Conservation (phyloP, 2,797 vertebrate species). For the Novumbra hubbsi region DNA sequence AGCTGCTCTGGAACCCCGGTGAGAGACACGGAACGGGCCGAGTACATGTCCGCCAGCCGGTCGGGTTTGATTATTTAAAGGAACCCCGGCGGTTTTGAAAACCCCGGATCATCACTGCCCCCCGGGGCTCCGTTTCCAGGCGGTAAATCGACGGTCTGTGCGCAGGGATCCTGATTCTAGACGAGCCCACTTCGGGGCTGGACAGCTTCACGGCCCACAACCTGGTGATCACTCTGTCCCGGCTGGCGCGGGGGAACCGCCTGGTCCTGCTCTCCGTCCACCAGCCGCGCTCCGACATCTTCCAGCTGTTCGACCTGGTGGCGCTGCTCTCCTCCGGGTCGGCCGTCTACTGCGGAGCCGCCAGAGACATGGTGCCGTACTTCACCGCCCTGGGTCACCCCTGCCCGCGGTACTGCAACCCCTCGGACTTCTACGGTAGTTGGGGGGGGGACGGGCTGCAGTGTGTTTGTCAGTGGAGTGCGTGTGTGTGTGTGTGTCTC, state of each 20-base stretch:
- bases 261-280: conserved; percentile 92
- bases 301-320: conserved; percentile 92
- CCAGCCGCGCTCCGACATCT: conserved; percentile 95
- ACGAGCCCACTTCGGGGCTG: conserved; percentile 93
- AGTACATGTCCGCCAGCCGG: too few relatives aligned
- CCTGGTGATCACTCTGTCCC: conserved; percentile 89
- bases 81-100: not conserved
- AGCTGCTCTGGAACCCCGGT: conserved; percentile 98
- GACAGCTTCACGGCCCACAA: conserved; percentile 98
- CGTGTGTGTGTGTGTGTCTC: too few relatives aligned
- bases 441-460: not conserved
- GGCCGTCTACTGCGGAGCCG: conserved; percentile 85
- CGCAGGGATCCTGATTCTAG: conserved; percentile 92
- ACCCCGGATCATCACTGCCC: not conserved
- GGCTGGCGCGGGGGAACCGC: conserved; percentile 91
- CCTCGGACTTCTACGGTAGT: conserved; percentile 93
- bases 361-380: conserved; percentile 89
- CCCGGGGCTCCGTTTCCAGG: not conserved
- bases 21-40: conserved; percentile 45
- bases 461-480: conserved; percentile 30
- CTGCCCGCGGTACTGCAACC: conserved; percentile 93
- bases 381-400: conserved; percentile 87
- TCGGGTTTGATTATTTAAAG: not conserved
- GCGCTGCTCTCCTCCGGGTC: conserved; percentile 89
- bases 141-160: not conserved